Conservation (phyloP, 2,797 vertebrate species). For the Muscicapa comitata region DNA sequence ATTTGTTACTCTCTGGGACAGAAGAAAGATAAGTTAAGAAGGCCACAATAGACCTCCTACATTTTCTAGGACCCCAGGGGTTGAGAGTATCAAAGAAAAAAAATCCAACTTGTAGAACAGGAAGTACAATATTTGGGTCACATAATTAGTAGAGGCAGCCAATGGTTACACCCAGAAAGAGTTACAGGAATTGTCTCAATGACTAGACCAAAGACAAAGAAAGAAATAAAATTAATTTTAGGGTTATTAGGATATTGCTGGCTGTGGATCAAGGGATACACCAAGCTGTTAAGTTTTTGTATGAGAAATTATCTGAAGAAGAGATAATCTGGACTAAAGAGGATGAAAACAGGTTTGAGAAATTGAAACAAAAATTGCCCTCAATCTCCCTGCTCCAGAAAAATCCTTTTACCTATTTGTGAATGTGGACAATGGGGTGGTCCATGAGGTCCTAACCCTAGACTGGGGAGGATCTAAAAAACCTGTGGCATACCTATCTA, state of each 20-base stretch:
- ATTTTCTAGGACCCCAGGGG: background rate
- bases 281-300: background rate
- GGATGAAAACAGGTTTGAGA: background rate
- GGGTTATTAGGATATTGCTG: background rate
- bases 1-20: background rate
- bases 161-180: background rate
- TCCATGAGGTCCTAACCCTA: background rate
- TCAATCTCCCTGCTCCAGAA: background rate
- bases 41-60: background rate
- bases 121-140: background rate
- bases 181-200: background rate
- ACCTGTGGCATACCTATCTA: background rate
- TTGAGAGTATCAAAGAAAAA: background rate
- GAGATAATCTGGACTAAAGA: background rate
- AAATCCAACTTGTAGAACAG: background rate
- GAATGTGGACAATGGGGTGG: background rate
- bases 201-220: background rate
- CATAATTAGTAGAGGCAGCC: background rate
- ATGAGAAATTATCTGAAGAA: background rate
- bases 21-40: background rate
- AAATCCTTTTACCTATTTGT: background rate
- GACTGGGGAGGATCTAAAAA: background rate
- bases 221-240: background rate
- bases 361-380: background rate
- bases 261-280: background rate